Base-by-base conservation (phyloP, 2,113 vertebrate species). In the Rhabdornis inornatus region DNA sequence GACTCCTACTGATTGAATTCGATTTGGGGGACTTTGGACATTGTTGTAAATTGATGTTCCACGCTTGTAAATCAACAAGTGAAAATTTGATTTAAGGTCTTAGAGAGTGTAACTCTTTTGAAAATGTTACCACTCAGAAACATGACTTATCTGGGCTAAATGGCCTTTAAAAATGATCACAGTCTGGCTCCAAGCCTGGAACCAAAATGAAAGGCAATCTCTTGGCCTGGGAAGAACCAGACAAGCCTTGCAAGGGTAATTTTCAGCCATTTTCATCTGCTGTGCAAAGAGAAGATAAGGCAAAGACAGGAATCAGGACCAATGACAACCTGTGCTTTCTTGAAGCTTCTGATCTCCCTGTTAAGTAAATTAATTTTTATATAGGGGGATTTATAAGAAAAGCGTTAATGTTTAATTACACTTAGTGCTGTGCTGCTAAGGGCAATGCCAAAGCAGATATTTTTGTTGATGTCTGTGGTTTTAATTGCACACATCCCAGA, bases 121-220 rank as follows among this genome's bases (percentile, higher is more conserved):
- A 85, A 93, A 84, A 61, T 39, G 14, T 55, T 80, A 19, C 66
- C 65, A 84, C 55, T 83, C 90, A 66, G 78, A 92, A 79, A 81
- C 82, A 83, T 59, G 47, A 95, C 63, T 93, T 95, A 95, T 93
- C 96, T 91, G 21, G 8, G 52, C 50, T 65, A 90, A 93, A 53
- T 71, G 93, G 71, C 42, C 71, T 86, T 91, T 74, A 71, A 42
- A 94, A 77, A 22, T 33, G 24, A 88, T 93, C 75, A 31, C 77
- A 12, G 35, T 16, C 79, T 93, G 87, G 89, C 93, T 92, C 27
- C 11, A 7, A 37, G 93, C 94, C 93, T 81, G 39, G 59, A 65
- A 83, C 74, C 74, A 42, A 60, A 87, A 57, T 80, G 39, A 91
- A 90, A 85, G 71, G 39, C 44, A 80, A 47, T 83, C 76, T 90